Evolutionary conservation across 37 sponge, comb jelly and placozoan species (phyloP).

Genomic region (Beroe ovata): DNA sequence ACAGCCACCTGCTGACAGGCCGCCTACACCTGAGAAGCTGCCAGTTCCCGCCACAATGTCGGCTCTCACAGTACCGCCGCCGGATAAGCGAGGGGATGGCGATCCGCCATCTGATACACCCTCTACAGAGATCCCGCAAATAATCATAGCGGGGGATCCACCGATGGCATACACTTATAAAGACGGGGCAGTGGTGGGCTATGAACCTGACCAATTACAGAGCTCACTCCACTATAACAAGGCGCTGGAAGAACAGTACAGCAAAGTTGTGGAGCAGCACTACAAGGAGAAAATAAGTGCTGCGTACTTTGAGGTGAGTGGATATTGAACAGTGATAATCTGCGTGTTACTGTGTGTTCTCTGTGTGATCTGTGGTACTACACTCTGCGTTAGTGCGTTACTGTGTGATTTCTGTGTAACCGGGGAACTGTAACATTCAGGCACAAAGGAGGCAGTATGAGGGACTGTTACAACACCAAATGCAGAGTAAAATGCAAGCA

Average conservation of each 20-base stretch:
- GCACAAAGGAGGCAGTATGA: slow-evolving; percentile 58
- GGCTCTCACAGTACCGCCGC: neutral
- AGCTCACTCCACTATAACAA: slow-evolving; percentile 15
- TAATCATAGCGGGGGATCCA: slow-evolving; percentile 56
- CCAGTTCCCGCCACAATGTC: slow-evolving; percentile 45
- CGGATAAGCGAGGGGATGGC: neutral
- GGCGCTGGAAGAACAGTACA: slow-evolving; percentile 52
- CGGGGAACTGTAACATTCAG: neutral
- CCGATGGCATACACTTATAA: slow-evolving; percentile 56
- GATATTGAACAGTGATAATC: too few relatives aligned
- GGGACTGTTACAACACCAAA: slow-evolving; percentile 42
- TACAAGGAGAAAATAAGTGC: slow-evolving; percentile 67
- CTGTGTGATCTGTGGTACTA: too few relatives aligned
- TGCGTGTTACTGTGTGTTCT: too few relatives aligned
- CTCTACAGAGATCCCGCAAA: slow-evolving; percentile 55
- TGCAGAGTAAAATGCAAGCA: slow-evolving; percentile 48
- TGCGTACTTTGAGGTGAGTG: slow-evolving; percentile 66
- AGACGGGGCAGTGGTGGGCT: slow-evolving; percentile 43
- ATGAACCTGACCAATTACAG: slow-evolving; percentile 20
- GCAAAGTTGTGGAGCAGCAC: slow-evolving; percentile 39
- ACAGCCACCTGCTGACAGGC: neutral
- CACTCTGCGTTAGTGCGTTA: neutral
- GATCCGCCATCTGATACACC: slow-evolving; percentile 9
- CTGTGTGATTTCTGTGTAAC: neutral
- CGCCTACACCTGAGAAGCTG: neutral